phyloP scores from a whole-genome alignment of 2,888 invertebrate species.

The Esperia sulphurella region DNA sequence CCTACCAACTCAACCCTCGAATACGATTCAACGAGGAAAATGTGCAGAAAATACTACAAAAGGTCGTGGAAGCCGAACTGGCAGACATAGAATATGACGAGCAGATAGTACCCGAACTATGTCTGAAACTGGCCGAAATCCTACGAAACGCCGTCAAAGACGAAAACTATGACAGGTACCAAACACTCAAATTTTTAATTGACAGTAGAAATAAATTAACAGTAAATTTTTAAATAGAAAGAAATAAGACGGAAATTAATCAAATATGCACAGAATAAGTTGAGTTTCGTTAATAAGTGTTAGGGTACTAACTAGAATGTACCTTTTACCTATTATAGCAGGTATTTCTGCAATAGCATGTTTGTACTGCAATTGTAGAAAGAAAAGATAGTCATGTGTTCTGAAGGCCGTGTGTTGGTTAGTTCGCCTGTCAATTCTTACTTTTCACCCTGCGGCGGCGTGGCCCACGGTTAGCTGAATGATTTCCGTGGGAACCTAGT shows the following conservation, averaged over 20 bases:
- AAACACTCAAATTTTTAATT: not conserved
- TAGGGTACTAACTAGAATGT: conserved; percentile 29
- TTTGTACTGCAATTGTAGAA: conserved; percentile 22
- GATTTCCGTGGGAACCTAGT: too few relatives aligned
- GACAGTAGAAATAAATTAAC: too few relatives aligned
- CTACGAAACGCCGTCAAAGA: conserved; percentile 81
- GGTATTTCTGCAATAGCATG: conserved; percentile 32
- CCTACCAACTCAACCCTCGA: conserved; percentile 81
- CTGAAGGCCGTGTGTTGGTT: not conserved
- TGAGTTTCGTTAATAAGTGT: not conserved
- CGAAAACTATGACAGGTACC: conserved; percentile 83
- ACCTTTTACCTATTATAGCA: conserved; percentile 43
- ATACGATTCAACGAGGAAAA: conserved; percentile 81
- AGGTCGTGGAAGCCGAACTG: conserved; percentile 79
- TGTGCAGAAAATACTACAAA: conserved; percentile 79
- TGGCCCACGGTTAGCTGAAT: too few relatives aligned
- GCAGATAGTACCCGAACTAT: conserved; percentile 74
- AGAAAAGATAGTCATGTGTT: conserved; percentile 1
- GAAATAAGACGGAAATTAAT: not conserved
- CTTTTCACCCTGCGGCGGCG: too few relatives aligned
- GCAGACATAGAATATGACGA: conserved; percentile 82
- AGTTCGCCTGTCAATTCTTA: not conserved
- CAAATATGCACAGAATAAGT: too few relatives aligned
- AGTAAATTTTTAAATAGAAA: not conserved
- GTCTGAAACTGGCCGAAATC: conserved; percentile 78